phyloP scores from a whole-genome alignment of 2,888 invertebrate genomes.

The Caenorhabditis virilis region DNA sequence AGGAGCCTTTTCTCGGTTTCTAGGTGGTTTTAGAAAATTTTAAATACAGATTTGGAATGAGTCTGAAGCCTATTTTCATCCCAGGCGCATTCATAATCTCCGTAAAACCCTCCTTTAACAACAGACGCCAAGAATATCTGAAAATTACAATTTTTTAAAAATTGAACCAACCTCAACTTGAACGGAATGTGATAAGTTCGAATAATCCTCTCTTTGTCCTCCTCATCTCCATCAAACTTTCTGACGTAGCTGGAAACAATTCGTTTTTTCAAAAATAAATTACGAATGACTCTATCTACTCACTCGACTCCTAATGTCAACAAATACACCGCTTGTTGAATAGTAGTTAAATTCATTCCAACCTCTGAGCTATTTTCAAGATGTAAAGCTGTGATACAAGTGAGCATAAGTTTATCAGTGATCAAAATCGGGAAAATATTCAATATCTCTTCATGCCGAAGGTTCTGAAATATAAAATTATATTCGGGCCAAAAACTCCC shows the following conservation, averaged over 20 bases:
- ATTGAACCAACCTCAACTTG: constrained; percentile 4
- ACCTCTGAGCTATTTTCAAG: background rate
- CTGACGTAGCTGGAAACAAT: background rate
- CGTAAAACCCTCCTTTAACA: too few species aligned
- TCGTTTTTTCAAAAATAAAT: background rate
- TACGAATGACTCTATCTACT: background rate
- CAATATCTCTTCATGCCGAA: constrained; percentile 16
- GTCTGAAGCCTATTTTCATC: too few species aligned
- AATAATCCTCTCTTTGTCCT: background rate
- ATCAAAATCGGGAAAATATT: constrained; percentile 25
- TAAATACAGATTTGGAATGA: too few species aligned
- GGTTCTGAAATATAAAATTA: background rate
- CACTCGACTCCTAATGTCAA: constrained; percentile 42
- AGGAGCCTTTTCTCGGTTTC: too few species aligned
- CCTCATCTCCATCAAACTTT: constrained; percentile 2
- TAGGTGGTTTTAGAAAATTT: too few species aligned
- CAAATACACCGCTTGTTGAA: constrained; percentile 57
- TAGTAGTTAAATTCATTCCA: constrained; percentile 33
- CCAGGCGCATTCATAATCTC: too few species aligned
- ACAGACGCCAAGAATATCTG: background rate
- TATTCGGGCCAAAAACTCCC: too few species aligned
- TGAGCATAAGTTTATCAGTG: constrained; percentile 20
- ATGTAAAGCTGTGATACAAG: constrained; percentile 6
- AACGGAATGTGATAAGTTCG: constrained; percentile 21
- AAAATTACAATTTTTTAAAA: too few species aligned